Evolutionary conservation across 2,888 invertebrate species (phyloP), one percentile per base, ranked within the genome.

Genomic region (Lycaena phlaeas): DNA sequence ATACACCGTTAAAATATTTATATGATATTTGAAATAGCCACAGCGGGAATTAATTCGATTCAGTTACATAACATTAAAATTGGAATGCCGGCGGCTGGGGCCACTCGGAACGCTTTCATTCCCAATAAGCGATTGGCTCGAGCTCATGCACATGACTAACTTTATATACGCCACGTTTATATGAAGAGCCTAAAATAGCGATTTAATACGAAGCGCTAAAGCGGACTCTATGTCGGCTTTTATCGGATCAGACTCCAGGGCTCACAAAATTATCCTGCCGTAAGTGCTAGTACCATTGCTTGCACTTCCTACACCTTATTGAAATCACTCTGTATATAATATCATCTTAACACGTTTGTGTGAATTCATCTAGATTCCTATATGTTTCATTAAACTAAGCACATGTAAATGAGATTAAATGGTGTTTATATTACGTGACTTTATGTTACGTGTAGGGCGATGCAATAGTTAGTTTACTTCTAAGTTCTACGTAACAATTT

Each of bases 61-160:
- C 61, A 54, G 64, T 61, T 62, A 64, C 54, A 61, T 64, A 64
- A 66, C 62, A 69, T 70, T 71, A 67, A 70, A 72, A 69, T 64
- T 68, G 67, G 60, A 64, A 54, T 27, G 42, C 27, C 36, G 51
- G 48, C 50, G 48, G 48, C 50, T 48, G 50, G 44, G 50, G 53
- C 56, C 48, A 44, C 45, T 53, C 54, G 52, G 62, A 66, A 60
- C 59, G 53, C 59, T 53, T 61, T 59, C 67, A 70, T 64, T 68
- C 57, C 61, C 64, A 70, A 68, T 71, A 68, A 70, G 59, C 68
- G 68, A 69, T 68, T 63, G 61, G 60, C 52, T 61, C 50, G 27
- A 27, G 27, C 43, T 43, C 51, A 54, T 52, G 46, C 55, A 51
- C 55, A 49, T 48, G 38, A 51, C 36, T 31, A 31, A 38, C 36